Evolutionary conservation across 2,797 vertebrate genomes (phyloP), one percentile per base, ranked within the genome.

Genomic region (Urosaurus nigricauda): DNA sequence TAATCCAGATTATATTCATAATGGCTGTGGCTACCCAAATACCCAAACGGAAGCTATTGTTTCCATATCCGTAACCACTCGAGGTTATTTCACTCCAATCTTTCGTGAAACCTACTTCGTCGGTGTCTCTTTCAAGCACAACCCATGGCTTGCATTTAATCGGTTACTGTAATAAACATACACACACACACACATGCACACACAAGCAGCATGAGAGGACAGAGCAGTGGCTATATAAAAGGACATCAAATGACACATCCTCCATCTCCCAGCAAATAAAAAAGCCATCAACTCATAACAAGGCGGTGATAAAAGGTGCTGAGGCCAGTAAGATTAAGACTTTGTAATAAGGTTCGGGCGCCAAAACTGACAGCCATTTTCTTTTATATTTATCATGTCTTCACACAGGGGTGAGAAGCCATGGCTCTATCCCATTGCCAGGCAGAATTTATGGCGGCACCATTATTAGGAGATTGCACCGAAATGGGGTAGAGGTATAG

Each of bases 321-420:
- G 96, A 97, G 97, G 97, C 97, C 97, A 97, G 96, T 97, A 97
- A 98, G 98, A 98, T 98, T 97, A 98, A 98, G 97, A 98, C 97
- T 98, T 97, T 97, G 97, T 98, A 98, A 98, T 98, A 98, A 98
- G 98, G 97, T 98, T 94, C 95, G 95, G 97, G 97, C 97, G 96
- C 97, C 97, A 96, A 98, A 97, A 98, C 96, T 98, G 97, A 98
- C 98, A 98, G 97, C 97, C 97, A 97, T 98, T 98, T 98, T 96
- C 97, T 97, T 97, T 97, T 97, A 98, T 98, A 98, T 98, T 97
- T 98, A 98, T 98, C 97, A 98, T 98, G 97, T 97, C 97, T 97
- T 96, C 98, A 97, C 97, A 97, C 97, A 98, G 98, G 98, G 97
- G 97, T 97, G 97, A 97, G 96, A 97, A 97, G 97, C 97, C 97